phyloP scores from a whole-genome alignment of 1,140 invertebrate species.

The Pseudomyrmex cubaensis region DNA sequence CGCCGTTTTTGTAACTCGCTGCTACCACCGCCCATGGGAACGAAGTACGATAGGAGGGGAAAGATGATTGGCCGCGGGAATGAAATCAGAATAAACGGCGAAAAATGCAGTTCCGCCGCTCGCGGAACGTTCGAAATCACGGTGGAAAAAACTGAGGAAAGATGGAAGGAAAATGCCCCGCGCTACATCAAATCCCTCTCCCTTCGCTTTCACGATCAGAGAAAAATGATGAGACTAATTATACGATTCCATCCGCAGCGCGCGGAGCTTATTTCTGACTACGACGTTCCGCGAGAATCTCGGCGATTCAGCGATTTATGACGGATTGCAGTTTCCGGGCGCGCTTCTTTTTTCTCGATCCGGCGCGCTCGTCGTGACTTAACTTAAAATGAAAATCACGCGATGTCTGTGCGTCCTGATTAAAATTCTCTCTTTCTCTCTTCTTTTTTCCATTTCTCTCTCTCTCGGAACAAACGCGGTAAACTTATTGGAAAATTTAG shows the following conservation, averaged over 20 bases:
- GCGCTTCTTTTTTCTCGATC: neutral
- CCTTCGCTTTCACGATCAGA: constrained; percentile 38
- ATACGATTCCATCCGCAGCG: constrained; percentile 46
- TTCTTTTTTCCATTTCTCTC: too few species aligned
- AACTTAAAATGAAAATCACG: constrained; percentile 53
- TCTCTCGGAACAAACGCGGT: too few species aligned
- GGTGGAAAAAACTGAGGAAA: neutral
- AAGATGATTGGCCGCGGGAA: constrained; percentile 30
- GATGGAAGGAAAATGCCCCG: constrained; percentile 8
- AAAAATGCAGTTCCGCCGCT: neutral
- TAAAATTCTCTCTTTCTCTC: constrained; percentile 10
- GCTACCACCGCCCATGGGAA: too few species aligned
- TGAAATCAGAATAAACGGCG: constrained; percentile 39
- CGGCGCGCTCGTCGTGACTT: neutral
- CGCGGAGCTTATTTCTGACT: constrained; percentile 74
- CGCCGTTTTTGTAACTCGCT: neutral
- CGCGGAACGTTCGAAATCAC: constrained; percentile 1
- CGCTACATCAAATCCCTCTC: constrained; percentile 53
- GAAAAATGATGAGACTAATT: constrained; percentile 76
- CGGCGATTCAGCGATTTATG: constrained; percentile 78
- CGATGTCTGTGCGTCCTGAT: neutral
- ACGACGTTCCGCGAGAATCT: constrained; percentile 68
- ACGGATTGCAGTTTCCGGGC: constrained; percentile 70
- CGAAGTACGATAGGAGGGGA: neutral
- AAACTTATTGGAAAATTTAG: too few species aligned